Conservation (phyloP, 2,797 vertebrate species). For the Sebastiscus tertius region DNA sequence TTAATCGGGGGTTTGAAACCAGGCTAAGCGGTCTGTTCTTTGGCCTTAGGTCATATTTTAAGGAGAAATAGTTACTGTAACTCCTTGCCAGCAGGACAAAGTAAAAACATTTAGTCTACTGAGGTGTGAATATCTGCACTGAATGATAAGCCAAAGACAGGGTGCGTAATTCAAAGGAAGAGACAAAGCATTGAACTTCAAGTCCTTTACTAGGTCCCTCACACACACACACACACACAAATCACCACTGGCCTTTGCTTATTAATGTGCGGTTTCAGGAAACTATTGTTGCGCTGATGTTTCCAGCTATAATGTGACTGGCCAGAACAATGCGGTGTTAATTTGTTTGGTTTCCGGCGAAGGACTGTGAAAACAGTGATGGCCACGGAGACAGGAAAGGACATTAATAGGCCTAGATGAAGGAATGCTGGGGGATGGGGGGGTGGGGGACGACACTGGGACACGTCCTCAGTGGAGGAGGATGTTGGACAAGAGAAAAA, state of each 20-base stretch:
- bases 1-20: not conserved
- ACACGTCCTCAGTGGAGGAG: constrained; percentile 14
- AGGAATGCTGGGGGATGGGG: constrained; percentile 53
- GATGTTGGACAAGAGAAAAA: constrained; percentile 38
- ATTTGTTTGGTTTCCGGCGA: constrained; percentile 75
- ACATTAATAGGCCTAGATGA: constrained; percentile 65
- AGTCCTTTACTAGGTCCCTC: not conserved
- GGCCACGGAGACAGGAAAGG: constrained; percentile 71
- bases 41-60: not conserved
- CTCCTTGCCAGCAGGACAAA: not conserved
- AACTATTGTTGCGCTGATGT: constrained; percentile 90
- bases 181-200: not conserved
- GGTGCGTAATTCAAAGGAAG: not conserved
- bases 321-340: constrained; percentile 74
- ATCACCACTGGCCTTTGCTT: constrained; percentile 49
- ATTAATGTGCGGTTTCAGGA: constrained; percentile 89
- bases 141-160: not conserved
- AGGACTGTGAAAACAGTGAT: constrained; percentile 72
- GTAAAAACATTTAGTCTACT: not conserved
- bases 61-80: not conserved
- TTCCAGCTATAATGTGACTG: constrained; percentile 89
- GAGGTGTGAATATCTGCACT: not conserved
- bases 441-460: not conserved
- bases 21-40: not conserved
- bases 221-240: constrained; percentile 2